Percentiles rank a stretch among this genome's conserved stretches.
These are phyloP conservation scores for Hippocampus abdominalis DNA, from an alignment of 2,113 vertebrate genomes.

Conservation along the genomic window DNA sequence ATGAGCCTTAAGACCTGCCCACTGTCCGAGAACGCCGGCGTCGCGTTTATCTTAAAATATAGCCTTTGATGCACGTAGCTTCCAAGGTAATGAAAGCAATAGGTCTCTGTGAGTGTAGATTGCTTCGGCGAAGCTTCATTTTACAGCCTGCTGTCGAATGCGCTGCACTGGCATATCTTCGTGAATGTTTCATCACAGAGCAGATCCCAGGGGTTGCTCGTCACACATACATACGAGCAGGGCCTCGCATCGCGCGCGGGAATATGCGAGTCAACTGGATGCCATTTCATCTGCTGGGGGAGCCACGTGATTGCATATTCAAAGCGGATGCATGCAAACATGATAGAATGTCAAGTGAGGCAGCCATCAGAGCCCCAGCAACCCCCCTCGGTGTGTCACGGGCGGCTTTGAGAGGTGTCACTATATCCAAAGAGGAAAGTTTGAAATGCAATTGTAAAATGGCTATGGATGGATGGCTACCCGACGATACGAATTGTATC, in stretches of 20 bases:
- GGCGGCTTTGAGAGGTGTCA: slow-evolving; percentile 39
- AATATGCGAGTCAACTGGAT: slow-evolving; percentile 66
- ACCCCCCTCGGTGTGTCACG: slow-evolving; percentile 8
- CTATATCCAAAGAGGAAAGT: slow-evolving; percentile 26
- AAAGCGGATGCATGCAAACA: slow-evolving; percentile 57
- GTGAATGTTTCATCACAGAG: slow-evolving; percentile 73
- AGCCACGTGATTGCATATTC: slow-evolving; percentile 64
- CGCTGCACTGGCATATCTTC: slow-evolving; percentile 64
- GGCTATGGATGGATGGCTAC: neutral
- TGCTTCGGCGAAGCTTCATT: slow-evolving; percentile 70
- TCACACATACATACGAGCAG: slow-evolving; percentile 47
- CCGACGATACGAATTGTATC: no score
- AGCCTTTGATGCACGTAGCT: slow-evolving; percentile 53
- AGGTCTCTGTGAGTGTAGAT: slow-evolving; percentile 65
- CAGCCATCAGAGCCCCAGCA: slow-evolving; percentile 31
- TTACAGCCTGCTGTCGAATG: slow-evolving; percentile 59
- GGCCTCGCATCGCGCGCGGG: slow-evolving; percentile 50
- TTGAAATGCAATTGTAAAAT: slow-evolving; percentile 20
- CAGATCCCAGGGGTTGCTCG: slow-evolving; percentile 60
- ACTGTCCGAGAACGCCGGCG: slow-evolving; percentile 27
- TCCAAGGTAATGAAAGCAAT: slow-evolving; percentile 64
- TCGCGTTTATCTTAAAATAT: slow-evolving; percentile 63
- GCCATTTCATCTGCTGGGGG: slow-evolving; percentile 62
- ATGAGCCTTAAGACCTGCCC: slow-evolving; percentile 44
- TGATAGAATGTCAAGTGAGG: slow-evolving; percentile 51